Conservation (phyloP, 2,797 vertebrate species). For the Poeciliopsis infans region DNA sequence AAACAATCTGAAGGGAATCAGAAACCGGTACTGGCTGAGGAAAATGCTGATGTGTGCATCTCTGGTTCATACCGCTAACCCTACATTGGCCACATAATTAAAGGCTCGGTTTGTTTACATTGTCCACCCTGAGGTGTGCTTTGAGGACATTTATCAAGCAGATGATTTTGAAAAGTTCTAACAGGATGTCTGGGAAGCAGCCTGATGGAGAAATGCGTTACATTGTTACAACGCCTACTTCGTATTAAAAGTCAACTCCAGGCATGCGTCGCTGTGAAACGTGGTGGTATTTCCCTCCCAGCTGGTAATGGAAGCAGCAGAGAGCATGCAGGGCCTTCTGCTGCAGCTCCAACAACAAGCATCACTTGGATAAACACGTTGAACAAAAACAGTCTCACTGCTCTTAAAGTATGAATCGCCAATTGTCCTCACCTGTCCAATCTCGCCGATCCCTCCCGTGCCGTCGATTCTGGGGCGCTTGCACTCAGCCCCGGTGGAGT, state of each 20-base stretch:
- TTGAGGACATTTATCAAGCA: slow-evolving; percentile 11
- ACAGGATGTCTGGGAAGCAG: background rate
- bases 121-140: background rate
- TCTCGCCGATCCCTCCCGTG: slow-evolving; percentile 73
- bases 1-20: background rate
- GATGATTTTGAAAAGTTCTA: background rate
- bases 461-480: slow-evolving; percentile 85
- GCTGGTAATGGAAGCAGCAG: slow-evolving; percentile 22
- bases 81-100: slow-evolving; percentile 5
- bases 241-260: slow-evolving; percentile 7
- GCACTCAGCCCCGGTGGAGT: slow-evolving; percentile 81
- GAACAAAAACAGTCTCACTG: background rate
- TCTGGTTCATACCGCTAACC: background rate
- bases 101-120: slow-evolving; percentile 62
- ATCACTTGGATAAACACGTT: background rate
- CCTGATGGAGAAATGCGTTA: background rate
- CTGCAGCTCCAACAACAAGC: background rate
- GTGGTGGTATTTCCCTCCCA: slow-evolving; percentile 48
- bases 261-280: slow-evolving; percentile 19
- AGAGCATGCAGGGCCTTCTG: slow-evolving; percentile 23
- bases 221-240: background rate
- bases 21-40: background rate
- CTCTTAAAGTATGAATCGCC: background rate
- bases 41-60: background rate
- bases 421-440: slow-evolving; percentile 77